Percentiles rank a stretch among this genome's conserved stretches.
Conservation (phyloP, 2,888 invertebrate species). For the Phania funesta region DNA sequence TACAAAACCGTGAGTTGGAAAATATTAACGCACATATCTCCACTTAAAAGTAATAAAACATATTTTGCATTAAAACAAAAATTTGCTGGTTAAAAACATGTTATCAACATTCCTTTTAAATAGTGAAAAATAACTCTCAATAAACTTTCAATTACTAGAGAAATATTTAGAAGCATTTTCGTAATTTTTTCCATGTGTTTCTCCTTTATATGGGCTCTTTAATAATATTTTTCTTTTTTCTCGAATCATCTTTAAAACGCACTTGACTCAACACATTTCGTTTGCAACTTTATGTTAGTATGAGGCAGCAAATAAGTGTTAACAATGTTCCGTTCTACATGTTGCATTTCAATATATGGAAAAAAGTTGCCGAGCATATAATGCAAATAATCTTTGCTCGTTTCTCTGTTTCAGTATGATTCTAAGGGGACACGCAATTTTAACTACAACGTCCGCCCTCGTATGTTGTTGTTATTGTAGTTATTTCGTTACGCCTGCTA, state of each 20-base stretch:
- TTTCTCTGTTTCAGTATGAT: not conserved
- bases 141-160: not conserved
- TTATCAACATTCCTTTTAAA: slow-evolving; percentile 20
- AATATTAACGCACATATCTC: not conserved
- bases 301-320: slow-evolving; percentile 53
- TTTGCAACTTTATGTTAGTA: slow-evolving; percentile 21
- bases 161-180: not conserved
- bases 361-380: not conserved
- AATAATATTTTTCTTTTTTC: not conserved
- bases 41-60: too few relatives aligned
- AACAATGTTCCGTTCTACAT: slow-evolving; percentile 34
- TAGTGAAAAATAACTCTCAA: slow-evolving; percentile 13
- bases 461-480: not conserved
- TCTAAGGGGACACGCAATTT: slow-evolving; percentile 28
- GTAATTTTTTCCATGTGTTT: not conserved
- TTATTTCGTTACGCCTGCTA: slow-evolving; percentile 19
- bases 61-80: too few relatives aligned
- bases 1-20: too few relatives aligned
- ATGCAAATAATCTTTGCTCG: not conserved
- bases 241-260: slow-evolving; percentile 12
- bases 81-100: too few relatives aligned
- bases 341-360: slow-evolving; percentile 24
- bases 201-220: not conserved
- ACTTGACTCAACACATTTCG: slow-evolving; percentile 43
- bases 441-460: slow-evolving; percentile 6